Conservation (phyloP, 2,797 vertebrate species). For the Enteromius viviparus region DNA sequence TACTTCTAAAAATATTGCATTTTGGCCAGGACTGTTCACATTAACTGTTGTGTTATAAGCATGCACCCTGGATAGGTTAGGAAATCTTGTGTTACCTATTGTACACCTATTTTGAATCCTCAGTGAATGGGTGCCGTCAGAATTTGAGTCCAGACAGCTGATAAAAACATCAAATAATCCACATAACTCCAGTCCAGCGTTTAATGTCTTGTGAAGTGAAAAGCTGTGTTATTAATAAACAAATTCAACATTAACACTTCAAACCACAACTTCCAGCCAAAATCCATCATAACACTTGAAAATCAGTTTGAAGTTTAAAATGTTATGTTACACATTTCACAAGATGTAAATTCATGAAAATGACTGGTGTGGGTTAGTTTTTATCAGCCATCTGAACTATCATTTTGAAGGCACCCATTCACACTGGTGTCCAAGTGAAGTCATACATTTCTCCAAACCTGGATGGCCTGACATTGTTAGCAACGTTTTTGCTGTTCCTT, state of each 20-base stretch:
- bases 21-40: neutral
- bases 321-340: neutral
- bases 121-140: neutral
- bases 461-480: neutral
- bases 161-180: neutral
- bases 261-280: neutral
- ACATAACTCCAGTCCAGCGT: neutral
- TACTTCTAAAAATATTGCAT: neutral
- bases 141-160: neutral
- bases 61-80: neutral
- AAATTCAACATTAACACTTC: neutral
- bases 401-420: neutral
- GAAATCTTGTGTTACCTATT: neutral
- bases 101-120: neutral
- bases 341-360: neutral
- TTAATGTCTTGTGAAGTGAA: neutral
- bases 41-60: neutral
- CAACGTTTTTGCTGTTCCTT: neutral
- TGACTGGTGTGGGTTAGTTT: neutral
- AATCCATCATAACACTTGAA: neutral
- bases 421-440: neutral
- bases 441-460: neutral
- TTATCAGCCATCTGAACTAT: neutral
- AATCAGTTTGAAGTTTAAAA: neutral
- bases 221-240: neutral